phyloP scores from a whole-genome alignment of 2,113 vertebrate species.

The Alexandromys fortis region DNA sequence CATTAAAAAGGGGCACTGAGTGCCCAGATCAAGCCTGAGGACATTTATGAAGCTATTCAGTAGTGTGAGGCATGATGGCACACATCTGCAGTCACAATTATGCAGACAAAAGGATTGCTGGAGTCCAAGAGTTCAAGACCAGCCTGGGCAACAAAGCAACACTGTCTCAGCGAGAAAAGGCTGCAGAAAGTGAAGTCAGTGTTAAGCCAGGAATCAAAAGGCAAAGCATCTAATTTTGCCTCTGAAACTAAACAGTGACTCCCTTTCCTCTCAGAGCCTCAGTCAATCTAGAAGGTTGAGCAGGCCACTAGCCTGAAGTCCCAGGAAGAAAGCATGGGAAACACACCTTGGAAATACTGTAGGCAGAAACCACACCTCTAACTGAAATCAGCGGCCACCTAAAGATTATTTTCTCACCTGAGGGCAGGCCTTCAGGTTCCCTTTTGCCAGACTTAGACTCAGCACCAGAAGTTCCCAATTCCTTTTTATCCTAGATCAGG shows the following conservation, averaged over 20 bases:
- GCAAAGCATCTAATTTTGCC: not conserved
- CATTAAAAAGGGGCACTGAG: not conserved
- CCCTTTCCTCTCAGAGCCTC: conserved; percentile 10
- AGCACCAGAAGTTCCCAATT: conserved; percentile 87
- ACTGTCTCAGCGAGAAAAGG: not conserved
- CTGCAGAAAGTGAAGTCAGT: not conserved
- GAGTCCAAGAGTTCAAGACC: not conserved
- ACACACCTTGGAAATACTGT: conserved; percentile 29
- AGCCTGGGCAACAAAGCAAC: not conserved
- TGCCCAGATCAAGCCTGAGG: not conserved
- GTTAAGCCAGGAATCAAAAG: conserved; percentile 26
- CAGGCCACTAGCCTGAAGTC: not conserved
- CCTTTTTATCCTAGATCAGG: conserved; percentile 90
- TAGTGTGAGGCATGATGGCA: not conserved
- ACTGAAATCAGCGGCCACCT: conserved; percentile 67
- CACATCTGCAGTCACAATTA: too few relatives aligned
- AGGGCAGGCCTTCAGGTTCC: conserved; percentile 81
- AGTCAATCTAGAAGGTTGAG: conserved; percentile 31
- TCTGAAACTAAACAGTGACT: not conserved
- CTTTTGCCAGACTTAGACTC: conserved; percentile 85
- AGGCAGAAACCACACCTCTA: conserved; percentile 63
- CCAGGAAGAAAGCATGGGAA: not conserved
- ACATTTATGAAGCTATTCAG: not conserved
- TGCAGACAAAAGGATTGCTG: not conserved
- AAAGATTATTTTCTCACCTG: conserved; percentile 79